phyloP scores from a whole-genome alignment of 2,888 invertebrate genomes.

The Caenorhabditis sinica region DNA sequence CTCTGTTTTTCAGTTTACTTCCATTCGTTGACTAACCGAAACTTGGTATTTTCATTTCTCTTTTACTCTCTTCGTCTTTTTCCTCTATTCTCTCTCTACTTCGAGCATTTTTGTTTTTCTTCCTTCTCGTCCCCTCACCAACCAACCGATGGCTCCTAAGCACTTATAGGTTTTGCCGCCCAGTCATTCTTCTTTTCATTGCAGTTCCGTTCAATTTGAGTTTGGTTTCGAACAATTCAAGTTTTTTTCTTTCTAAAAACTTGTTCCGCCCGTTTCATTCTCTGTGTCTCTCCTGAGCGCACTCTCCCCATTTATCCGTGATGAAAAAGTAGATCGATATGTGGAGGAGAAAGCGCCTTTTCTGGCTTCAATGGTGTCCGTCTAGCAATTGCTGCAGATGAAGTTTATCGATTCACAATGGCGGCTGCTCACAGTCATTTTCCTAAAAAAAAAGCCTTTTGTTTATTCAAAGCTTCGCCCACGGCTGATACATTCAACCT shows the following conservation, averaged over 20 bases:
- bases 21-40: neutral
- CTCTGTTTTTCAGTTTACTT: too few species aligned
- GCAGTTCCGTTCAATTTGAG: neutral
- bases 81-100: slow-evolving; percentile 1
- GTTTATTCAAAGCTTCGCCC: neutral
- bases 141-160: slow-evolving; percentile 9
- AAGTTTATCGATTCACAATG: neutral
- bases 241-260: neutral
- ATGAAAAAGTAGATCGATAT: slow-evolving; percentile 55
- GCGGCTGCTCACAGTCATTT: neutral
- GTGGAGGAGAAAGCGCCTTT: slow-evolving; percentile 14
- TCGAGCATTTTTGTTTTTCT: slow-evolving; percentile 28
- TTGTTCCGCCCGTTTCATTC: slow-evolving; percentile 33
- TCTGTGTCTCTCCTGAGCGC: slow-evolving; percentile 30
- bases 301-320: slow-evolving; percentile 20
- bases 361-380: slow-evolving; percentile 31
- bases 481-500: neutral
- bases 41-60: neutral
- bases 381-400: neutral
- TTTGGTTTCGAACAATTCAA: neutral
- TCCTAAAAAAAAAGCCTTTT: neutral
- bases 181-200: slow-evolving; percentile 1
- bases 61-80: slow-evolving; percentile 1
- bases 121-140: slow-evolving; percentile 7
- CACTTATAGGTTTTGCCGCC: slow-evolving; percentile 6